A percentile compares a stretch with the other conserved stretches of the same genome.
Conservation (phyloP, 1,140 invertebrate genomes). For the Pristionchus pacificus region DNA sequence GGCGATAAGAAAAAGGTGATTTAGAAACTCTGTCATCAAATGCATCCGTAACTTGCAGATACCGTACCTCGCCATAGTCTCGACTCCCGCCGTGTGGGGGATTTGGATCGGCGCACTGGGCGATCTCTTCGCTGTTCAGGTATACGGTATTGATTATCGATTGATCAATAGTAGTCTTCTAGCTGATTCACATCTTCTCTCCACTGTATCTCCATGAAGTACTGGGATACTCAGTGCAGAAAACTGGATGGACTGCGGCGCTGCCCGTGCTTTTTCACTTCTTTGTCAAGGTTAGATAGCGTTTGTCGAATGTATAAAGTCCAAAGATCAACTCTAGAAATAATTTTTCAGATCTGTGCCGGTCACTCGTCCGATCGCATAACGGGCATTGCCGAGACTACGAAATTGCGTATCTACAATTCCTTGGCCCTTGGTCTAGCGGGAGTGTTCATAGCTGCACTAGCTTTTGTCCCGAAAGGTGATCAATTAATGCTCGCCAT, state of each 20-base stretch:
- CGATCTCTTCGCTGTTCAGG: constrained; percentile 33
- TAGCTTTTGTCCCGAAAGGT: constrained; percentile 41
- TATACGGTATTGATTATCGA: neutral
- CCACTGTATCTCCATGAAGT: constrained; percentile 29
- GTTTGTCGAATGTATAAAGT: too few relatives aligned
- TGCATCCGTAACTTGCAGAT: neutral
- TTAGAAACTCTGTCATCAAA: neutral
- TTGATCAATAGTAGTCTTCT: neutral
- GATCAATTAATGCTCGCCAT: neutral
- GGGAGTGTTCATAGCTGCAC: constrained; percentile 41
- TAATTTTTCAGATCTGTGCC: constrained; percentile 36
- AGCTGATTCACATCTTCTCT: constrained; percentile 32
- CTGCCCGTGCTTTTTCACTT: constrained; percentile 35
- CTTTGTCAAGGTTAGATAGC: constrained; percentile 31
- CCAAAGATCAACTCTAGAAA: neutral
- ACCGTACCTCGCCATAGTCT: constrained; percentile 25
- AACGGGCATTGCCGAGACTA: constrained; percentile 48
- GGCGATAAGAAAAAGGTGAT: neutral
- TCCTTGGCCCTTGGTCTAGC: constrained; percentile 50
- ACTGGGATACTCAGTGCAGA: constrained; percentile 32
- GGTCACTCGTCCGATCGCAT: constrained; percentile 42
- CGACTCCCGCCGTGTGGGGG: constrained; percentile 33
- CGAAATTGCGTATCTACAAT: constrained; percentile 53
- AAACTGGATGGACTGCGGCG: constrained; percentile 36
- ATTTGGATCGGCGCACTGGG: constrained; percentile 37